Percentiles rank a stretch among this genome's conserved stretches.
Conservation (phyloP, 2,113 vertebrate species). For the Cricetomys ansorgei region DNA sequence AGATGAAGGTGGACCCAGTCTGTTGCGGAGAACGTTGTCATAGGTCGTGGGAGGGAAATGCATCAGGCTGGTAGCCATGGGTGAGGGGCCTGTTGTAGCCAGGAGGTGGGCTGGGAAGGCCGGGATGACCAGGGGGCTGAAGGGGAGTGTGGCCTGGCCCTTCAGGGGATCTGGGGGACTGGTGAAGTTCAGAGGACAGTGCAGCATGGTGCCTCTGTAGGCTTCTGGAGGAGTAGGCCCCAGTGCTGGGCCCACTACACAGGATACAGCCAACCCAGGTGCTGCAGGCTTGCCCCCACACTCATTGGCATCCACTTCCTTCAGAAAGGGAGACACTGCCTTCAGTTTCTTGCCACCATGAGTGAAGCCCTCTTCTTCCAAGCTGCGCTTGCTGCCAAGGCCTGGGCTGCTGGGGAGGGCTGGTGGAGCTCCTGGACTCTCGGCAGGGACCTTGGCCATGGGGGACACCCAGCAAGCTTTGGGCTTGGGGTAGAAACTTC, state of each 20-base stretch:
- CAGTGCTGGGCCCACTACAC: constrained; percentile 54
- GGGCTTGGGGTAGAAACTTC: constrained; percentile 49
- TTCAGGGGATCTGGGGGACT: constrained; percentile 77
- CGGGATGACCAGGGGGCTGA: constrained; percentile 83
- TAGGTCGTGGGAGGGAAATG: constrained; percentile 54
- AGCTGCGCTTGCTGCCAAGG: constrained; percentile 1
- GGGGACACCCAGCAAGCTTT: constrained; percentile 84
- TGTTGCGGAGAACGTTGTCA: constrained; percentile 60
- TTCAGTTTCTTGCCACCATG: constrained; percentile 50
- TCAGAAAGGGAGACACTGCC: constrained; percentile 68
- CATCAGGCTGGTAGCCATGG: constrained; percentile 55
- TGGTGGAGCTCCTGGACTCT: neutral
- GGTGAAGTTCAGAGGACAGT: constrained; percentile 70
- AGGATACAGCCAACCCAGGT: neutral
- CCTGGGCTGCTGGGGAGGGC: neutral
- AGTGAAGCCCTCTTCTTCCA: constrained; percentile 44
- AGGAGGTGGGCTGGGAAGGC: constrained; percentile 85
- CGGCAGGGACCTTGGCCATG: constrained; percentile 46
- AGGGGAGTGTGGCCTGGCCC: constrained; percentile 69
- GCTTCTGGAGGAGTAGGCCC: constrained; percentile 57
- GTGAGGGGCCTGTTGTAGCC: constrained; percentile 52
- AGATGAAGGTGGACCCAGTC: neutral
- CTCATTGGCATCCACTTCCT: constrained; percentile 41
- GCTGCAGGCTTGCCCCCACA: rapidly evolving
- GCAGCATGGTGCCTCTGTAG: constrained; percentile 81